These are phyloP conservation scores for Lucifuga dentata DNA, from an alignment of 2,113 vertebrate species.

Conservation along the genomic window DNA sequence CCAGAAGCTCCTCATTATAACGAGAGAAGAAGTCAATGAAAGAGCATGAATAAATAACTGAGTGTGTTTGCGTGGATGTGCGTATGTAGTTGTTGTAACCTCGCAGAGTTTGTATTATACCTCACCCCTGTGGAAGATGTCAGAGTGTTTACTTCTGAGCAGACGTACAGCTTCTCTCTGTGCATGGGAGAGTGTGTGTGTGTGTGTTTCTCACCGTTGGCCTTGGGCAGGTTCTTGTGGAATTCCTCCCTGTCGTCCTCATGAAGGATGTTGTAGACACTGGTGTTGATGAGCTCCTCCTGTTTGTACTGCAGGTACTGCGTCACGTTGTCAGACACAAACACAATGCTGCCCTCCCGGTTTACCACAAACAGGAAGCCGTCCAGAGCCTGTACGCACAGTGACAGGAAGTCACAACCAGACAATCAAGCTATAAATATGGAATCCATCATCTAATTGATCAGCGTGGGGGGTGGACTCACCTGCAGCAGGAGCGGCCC, in stretches of 20 bases:
- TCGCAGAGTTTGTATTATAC: conserved; percentile 50
- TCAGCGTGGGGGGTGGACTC: conserved; percentile 19
- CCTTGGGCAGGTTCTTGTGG: conserved; percentile 95
- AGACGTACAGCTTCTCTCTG: conserved; percentile 10
- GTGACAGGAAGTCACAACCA: conserved; percentile 22
- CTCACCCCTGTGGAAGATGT: conserved; percentile 41
- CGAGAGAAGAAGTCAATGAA: conserved; percentile 40
- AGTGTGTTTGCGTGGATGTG: conserved; percentile 44
- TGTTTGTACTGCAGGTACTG: conserved; percentile 96
- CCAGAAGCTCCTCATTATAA: conserved; percentile 70
- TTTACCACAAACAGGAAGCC: conserved; percentile 97
- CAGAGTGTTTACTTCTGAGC: conserved; percentile 35
- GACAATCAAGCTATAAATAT: not conserved
- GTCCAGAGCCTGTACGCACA: conserved; percentile 87
- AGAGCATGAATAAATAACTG: conserved; percentile 65
- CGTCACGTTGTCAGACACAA: conserved; percentile 96
- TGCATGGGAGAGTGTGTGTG: conserved; percentile 16
- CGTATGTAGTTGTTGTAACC: conserved; percentile 43
- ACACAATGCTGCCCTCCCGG: conserved; percentile 95
- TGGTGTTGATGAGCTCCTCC: conserved; percentile 95
- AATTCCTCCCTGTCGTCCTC: conserved; percentile 95
- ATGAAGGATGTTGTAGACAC: conserved; percentile 93
- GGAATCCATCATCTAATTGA: not conserved
- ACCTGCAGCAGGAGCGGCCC: conserved; percentile 95
- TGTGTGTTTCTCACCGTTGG: conserved; percentile 84